phyloP scores from a whole-genome alignment of 2,888 invertebrate species.

The Melinopterus prodromus region DNA sequence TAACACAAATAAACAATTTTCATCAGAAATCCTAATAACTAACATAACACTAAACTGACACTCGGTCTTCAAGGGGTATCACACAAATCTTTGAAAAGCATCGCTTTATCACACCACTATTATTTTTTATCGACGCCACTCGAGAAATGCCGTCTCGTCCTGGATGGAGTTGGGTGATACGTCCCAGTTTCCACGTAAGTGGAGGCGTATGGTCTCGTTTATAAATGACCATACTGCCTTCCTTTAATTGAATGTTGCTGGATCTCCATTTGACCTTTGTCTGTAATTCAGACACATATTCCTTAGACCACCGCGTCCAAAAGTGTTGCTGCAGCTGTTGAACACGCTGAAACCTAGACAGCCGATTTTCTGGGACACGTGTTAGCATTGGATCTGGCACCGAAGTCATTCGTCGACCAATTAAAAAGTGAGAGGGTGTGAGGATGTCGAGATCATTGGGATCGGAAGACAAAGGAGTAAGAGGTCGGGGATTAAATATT shows the following conservation, averaged over 20 bases:
- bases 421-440: constrained; percentile 41
- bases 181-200: not conserved
- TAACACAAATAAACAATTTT: too few relatives aligned
- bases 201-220: not conserved
- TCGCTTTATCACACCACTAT: not conserved
- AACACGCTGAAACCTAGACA: constrained; percentile 44
- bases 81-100: not conserved
- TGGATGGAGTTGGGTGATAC: constrained; percentile 6
- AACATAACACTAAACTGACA: not conserved
- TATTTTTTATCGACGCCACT: not conserved
- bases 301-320: constrained; percentile 44
- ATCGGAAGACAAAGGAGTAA: constrained; percentile 44
- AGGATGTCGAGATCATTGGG: constrained; percentile 43
- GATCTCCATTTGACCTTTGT: constrained; percentile 43
- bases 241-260: not conserved
- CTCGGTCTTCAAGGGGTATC: not conserved
- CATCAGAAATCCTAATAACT: too few relatives aligned
- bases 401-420: constrained; percentile 45
- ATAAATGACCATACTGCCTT: not conserved
- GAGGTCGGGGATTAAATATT: constrained; percentile 46
- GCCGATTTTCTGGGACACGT: constrained; percentile 35
- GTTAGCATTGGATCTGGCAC: constrained; percentile 46
- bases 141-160: not conserved
- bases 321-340: constrained; percentile 41
- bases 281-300: constrained; percentile 46